Evolutionary conservation across 2,888 invertebrate genomes (phyloP).

Genomic region (Endotricha flammealis): DNA sequence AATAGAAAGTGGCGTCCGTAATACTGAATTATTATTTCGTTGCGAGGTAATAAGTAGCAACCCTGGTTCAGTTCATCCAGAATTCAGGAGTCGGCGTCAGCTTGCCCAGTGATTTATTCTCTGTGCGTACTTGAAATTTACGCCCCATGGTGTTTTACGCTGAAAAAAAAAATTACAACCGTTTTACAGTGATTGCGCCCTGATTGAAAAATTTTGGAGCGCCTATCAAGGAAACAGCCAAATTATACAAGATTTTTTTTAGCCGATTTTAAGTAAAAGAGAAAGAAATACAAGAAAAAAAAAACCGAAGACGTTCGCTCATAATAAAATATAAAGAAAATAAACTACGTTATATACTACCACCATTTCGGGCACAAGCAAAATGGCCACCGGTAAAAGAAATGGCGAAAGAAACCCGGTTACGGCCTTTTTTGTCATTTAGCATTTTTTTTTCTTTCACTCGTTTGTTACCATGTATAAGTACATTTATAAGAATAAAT

Average conservation of each 20-base stretch:
- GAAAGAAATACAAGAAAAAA: too few species aligned
- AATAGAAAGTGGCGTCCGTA: conserved; percentile 5
- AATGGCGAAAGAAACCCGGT: too few species aligned
- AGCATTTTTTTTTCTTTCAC: too few species aligned
- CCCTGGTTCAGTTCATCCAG: conserved; percentile 45
- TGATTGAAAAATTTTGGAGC: conserved; percentile 22
- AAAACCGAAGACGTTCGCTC: too few species aligned
- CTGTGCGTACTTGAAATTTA: conserved; percentile 42
- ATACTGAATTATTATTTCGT: conserved; percentile 27
- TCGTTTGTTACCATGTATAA: too few species aligned
- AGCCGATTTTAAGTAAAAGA: too few species aligned
- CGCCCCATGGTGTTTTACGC: conserved; percentile 25
- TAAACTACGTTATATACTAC: too few species aligned
- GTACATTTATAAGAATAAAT: too few species aligned
- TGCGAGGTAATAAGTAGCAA: conserved; percentile 31
- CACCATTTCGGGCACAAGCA: too few species aligned
- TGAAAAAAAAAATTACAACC: conserved; percentile 31
- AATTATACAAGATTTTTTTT: conserved; percentile 1
- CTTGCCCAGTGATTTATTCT: conserved; percentile 61
- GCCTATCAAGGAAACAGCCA: conserved; percentile 1
- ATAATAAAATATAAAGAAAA: too few species aligned
- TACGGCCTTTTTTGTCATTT: too few species aligned
- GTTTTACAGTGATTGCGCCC: conserved; percentile 27
- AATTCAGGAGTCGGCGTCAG: conserved; percentile 60
- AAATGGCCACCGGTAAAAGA: too few species aligned